Base-by-base conservation (phyloP, 2,797 vertebrate species). In the Sebastes nivosus region DNA sequence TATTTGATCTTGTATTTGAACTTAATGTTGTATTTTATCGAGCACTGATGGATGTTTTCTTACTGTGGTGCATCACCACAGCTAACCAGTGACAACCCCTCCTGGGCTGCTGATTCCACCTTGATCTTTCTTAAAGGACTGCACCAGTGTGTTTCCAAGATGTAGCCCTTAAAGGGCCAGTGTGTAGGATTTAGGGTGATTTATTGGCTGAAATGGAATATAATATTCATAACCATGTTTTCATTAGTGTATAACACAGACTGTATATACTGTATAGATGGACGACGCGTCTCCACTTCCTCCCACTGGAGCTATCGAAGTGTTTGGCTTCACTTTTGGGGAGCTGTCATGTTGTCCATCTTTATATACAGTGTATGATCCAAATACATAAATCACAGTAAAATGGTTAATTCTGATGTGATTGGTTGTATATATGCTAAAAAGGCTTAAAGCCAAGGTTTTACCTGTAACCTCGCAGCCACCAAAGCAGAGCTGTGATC, bases 21-120 rank as follows among this genome's bases (percentile, higher is more conserved):
- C 42, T 46, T 46, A 0, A 46, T 20, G 16, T 46, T 30, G 14
- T 0, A 58, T 18, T 59, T 18, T 30, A 77, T 52, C 32, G 1
- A 66, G 30, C 32, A 24, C 18, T 30, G 32, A 42, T 61, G 61
- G 73, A 24, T 79, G 75, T 83, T 80, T 77, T 65, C 8, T 65
- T 57, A 63, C 61, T 16, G 10, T 27, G 1, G 14, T 22, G 12
- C 25, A 42, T n/a, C 52, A 64, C 61, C 55, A n/a, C 67, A 67
- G 52, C 57, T 67, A 60, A 74, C 61, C 64, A 81, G 59, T 8
- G n/a, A 27, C 46, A 42, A 50, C 6, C 7, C 13, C 32, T 66
- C 4, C 27, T 36, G 55, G 12, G 11, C 20, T 25, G 12, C 65
- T 71, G n/a, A 64, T 25, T 2, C 24, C n/a, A 30, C 59, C 9